Evolutionary conservation across 2,888 invertebrate species (phyloP).

Genomic region (Rugalucina vietnamica): DNA sequence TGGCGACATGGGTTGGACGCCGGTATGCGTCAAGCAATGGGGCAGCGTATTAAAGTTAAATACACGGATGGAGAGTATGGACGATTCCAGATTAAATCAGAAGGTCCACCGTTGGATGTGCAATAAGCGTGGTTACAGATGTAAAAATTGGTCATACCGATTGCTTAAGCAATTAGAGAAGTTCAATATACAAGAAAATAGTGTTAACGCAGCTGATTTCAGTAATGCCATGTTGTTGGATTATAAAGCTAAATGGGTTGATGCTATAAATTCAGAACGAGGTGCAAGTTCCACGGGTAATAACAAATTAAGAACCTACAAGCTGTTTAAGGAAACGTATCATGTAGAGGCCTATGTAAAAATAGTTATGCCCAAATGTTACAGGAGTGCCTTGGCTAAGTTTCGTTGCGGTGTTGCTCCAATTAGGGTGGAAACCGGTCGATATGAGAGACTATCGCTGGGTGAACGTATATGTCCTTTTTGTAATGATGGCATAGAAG

Average conservation of each 20-base stretch:
- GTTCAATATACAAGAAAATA: neutral
- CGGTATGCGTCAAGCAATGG: slow-evolving; percentile 7
- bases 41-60: neutral
- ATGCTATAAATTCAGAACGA: neutral
- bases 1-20: slow-evolving; percentile 29
- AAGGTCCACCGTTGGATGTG: neutral
- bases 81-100: neutral
- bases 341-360: slow-evolving; percentile 5
- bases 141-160: neutral
- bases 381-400: slow-evolving; percentile 23
- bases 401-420: slow-evolving; percentile 28
- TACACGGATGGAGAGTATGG: neutral
- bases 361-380: slow-evolving; percentile 5
- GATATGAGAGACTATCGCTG: slow-evolving; percentile 20
- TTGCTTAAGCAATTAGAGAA: slow-evolving; percentile 9
- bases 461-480: slow-evolving; percentile 21
- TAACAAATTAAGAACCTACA: slow-evolving; percentile 23
- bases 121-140: neutral
- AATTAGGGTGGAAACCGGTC: slow-evolving; percentile 27
- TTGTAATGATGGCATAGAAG: slow-evolving; percentile 14
- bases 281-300: neutral
- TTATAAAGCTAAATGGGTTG: slow-evolving; percentile 3
- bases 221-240: slow-evolving; percentile 6
- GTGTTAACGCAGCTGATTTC: neutral
- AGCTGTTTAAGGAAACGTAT: slow-evolving; percentile 11